These are phyloP conservation scores for Cirrhinus mrigala DNA, from an alignment of 2,797 vertebrate genomes.

Conservation along the genomic window DNA sequence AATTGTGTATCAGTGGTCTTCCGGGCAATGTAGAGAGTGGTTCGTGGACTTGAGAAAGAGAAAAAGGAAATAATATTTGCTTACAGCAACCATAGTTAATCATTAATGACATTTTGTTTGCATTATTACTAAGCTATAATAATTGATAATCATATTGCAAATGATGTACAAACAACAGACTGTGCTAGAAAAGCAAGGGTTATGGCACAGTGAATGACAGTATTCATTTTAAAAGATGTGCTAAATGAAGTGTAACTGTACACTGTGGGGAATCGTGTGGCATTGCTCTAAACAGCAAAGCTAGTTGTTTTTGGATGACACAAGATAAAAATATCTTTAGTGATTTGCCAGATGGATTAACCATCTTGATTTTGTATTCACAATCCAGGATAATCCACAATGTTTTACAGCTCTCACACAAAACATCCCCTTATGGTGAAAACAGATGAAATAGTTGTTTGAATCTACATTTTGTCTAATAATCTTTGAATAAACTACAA, in stretches of 20 bases:
- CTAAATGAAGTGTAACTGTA: not conserved
- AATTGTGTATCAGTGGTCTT: not conserved
- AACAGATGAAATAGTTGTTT: not conserved
- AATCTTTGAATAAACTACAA: not conserved
- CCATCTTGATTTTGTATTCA: not conserved
- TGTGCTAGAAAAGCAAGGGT: not conserved
- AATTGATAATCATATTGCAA: not conserved
- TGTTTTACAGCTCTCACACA: too few species aligned
- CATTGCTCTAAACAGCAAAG: not conserved
- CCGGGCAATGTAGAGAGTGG: not conserved
- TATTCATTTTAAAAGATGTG: not conserved
- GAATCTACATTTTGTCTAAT: not conserved
- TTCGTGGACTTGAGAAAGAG: not conserved
- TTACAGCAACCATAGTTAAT: not conserved
- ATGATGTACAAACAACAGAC: not conserved
- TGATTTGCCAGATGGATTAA: not conserved
- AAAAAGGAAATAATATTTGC: not conserved
- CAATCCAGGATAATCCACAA: not conserved
- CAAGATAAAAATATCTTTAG: not conserved
- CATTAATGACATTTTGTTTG: not conserved
- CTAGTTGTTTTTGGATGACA: not conserved
- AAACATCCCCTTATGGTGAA: not conserved
- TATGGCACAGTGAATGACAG: not conserved
- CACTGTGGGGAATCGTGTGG: not conserved
- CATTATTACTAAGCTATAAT: not conserved